Evolutionary conservation across 2,113 vertebrate species (phyloP).

Genomic region (Mugil cephalus): DNA sequence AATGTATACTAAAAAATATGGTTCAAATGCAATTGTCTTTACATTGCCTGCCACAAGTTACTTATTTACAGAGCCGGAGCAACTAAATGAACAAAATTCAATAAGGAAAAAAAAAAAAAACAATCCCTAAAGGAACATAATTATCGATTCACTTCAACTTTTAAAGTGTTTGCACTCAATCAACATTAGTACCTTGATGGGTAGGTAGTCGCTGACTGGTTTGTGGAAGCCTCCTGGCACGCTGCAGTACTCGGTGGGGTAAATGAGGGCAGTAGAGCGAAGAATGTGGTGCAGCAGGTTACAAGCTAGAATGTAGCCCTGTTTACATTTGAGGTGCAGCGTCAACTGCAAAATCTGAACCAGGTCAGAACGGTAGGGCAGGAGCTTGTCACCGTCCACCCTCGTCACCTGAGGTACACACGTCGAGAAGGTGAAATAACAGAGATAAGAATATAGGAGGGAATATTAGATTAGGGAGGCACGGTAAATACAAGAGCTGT

Average conservation of each 20-base stretch:
- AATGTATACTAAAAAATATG: no score
- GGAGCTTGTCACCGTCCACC: slow-evolving; percentile 95
- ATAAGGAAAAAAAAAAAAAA: no score
- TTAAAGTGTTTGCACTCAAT: no score
- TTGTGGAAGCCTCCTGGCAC: slow-evolving; percentile 95
- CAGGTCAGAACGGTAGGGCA: slow-evolving; percentile 92
- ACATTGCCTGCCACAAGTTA: no score
- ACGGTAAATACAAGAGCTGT: not conserved
- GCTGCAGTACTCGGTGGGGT: slow-evolving; percentile 99
- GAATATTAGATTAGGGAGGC: not conserved
- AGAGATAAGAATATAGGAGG: not conserved
- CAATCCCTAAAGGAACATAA: no score
- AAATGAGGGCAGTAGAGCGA: slow-evolving; percentile 94
- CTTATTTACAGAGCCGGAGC: no score
- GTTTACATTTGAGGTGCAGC: slow-evolving; percentile 94
- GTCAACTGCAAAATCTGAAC: slow-evolving; percentile 93
- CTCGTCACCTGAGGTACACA: slow-evolving; percentile 88
- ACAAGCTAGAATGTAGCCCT: slow-evolving; percentile 96
- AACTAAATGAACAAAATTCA: no score
- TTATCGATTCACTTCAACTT: no score
- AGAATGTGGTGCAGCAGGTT: slow-evolving; percentile 97
- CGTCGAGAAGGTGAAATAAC: not conserved
- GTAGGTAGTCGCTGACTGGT: slow-evolving; percentile 91
- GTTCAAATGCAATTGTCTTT: no score
- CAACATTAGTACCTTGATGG: slow-evolving; percentile 90